Conservation (phyloP, 2,113 vertebrate genomes). For the Numenius arquata region DNA sequence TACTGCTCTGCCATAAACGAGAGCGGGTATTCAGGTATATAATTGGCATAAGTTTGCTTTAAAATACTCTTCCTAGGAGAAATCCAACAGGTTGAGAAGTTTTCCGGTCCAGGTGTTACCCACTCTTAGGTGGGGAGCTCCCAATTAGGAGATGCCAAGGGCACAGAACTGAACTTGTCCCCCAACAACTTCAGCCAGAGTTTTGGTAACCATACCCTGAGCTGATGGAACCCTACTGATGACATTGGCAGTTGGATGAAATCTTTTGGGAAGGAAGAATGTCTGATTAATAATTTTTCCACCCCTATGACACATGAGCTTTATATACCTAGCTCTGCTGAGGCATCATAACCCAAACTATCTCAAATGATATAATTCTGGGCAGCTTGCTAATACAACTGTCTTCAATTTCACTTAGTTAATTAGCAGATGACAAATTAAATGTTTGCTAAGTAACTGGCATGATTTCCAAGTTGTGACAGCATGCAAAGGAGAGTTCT, state of each 20-base stretch:
- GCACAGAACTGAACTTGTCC: neutral
- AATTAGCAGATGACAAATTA: too few relatives aligned
- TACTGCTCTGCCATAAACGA: neutral
- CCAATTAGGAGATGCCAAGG: neutral
- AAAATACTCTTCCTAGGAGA: neutral
- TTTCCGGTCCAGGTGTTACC: neutral
- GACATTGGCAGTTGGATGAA: neutral
- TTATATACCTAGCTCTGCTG: neutral
- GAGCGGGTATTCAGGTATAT: rapidly evolving
- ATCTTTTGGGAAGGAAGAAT: neutral
- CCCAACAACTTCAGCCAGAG: neutral
- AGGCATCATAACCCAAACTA: neutral
- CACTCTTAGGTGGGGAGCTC: neutral
- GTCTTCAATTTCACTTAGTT: conserved; percentile 29
- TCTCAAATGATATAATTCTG: neutral
- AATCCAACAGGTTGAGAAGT: neutral
- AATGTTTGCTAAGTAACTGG: neutral
- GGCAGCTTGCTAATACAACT: neutral
- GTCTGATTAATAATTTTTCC: neutral
- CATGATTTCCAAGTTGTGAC: neutral
- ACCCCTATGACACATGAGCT: neutral
- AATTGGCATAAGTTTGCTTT: rapidly evolving
- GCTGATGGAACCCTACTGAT: neutral
- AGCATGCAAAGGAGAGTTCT: conserved; percentile 13
- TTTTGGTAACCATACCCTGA: neutral